Evolutionary conservation across 1,140 invertebrate species (phyloP), one percentile per base, ranked within the genome.

Genomic region (Lordiphosa clarofinis): DNA sequence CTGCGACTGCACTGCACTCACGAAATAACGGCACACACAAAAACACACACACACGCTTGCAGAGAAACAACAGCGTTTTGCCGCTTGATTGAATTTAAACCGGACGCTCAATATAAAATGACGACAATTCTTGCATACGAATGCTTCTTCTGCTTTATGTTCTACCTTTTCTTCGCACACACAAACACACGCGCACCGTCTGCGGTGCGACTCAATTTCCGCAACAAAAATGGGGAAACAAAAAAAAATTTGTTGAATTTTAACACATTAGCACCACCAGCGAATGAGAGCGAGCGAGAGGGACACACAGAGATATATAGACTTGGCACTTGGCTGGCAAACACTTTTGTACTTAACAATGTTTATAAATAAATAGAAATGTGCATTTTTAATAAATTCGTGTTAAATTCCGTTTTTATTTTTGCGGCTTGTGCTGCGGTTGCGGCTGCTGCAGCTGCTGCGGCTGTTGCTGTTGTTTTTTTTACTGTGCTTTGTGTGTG

Each of bases 21-120:
- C 56, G 58, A 57, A 52, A 52, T 52, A 52, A 52, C 48, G 48
- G 48, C 48, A 52, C 48, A 52, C 48, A 52, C 12, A 47, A 13
- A 39, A 21, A 24, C 39, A 73, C 31, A 44, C 39, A 54, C 53
- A 52, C 39, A 15, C 28, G 15, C 15, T 38, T 21, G 38, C 43
- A 33, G 12, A 7, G 21, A 40, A 7, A 31, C 49, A 52, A 38
- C 15, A 15, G 15, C 31, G 24, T 43, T 24, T 78, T 78, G 53
- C 65, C 74, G 74, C 68, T 82, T 84, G 79, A 78, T 84, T 84
- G 73, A 76, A 82, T 76, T 75, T 65, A 58, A 82, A 78, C 70
- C 70, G 66, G 70, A 72, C 64, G 68, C 38, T 57, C 69, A 56
- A 56, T 49, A 55, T 63, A 48, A 48, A 28, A 71, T 60, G 57